phyloP scores from a whole-genome alignment of 2,113 vertebrate genomes.

The Salvelinus fontinalis region DNA sequence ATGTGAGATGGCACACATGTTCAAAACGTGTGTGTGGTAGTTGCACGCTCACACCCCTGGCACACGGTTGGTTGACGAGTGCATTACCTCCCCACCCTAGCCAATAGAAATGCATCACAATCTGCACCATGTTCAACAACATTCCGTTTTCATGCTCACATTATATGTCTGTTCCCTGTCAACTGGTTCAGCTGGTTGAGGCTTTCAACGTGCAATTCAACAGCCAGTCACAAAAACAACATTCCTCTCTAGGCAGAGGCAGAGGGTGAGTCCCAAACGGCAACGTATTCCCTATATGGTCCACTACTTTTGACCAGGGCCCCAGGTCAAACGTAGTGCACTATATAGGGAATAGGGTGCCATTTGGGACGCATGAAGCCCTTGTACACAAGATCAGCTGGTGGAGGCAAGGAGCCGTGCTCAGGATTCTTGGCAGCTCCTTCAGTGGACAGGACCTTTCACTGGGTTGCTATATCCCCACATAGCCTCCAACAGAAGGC shows the following conservation, averaged over 20 bases:
- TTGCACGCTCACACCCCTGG: too few species aligned
- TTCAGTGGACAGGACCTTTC: constrained; percentile 48
- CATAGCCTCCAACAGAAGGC: constrained; percentile 31
- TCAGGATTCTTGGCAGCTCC: constrained; percentile 37
- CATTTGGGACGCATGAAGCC: too few species aligned
- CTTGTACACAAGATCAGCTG: background rate
- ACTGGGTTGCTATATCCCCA: constrained; percentile 31
- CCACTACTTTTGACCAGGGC: too few species aligned
- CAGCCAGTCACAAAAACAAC: background rate
- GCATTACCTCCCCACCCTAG: background rate
- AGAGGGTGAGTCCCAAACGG: too few species aligned
- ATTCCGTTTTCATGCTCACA: background rate
- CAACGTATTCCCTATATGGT: too few species aligned
- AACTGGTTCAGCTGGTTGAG: background rate
- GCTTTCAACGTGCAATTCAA: constrained; percentile 11
- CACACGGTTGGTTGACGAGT: too few species aligned
- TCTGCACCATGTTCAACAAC: background rate
- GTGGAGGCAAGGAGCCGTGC: constrained; percentile 16
- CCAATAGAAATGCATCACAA: background rate
- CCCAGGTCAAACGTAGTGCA: too few species aligned
- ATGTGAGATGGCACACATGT: too few species aligned
- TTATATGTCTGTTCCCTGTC: constrained; percentile 7
- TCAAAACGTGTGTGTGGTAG: too few species aligned
- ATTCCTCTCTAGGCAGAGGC: too few species aligned
- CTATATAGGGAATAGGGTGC: too few species aligned